Base-by-base conservation (phyloP, 2,888 invertebrate genomes). In the Ophion ventricosus region DNA sequence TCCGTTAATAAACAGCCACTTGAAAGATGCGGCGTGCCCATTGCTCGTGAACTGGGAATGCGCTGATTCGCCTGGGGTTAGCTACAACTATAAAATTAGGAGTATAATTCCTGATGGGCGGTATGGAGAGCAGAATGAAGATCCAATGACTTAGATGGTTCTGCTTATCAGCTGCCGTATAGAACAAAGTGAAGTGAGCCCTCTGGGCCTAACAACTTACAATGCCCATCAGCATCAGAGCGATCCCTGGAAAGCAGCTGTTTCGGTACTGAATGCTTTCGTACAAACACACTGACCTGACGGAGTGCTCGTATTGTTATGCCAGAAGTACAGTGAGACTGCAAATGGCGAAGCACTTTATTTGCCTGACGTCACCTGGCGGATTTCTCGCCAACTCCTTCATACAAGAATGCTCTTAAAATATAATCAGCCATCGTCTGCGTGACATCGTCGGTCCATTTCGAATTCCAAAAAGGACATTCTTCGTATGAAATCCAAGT, bases 341-440 rank as follows among this genome's bases (percentile, higher is more conserved):
- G 72, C 77, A 74, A 80, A 84, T 56, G 80, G 73, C 73, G 61
- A 77, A 80, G 77, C 83, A 80, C 80, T 80, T 84, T 84, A 84
- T 84, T 84, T 77, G 76, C 80, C 67, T 56, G 80, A 61, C 63
- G n/a, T n/a, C n/a, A n/a, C n/a, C n/a, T n/a, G n/a, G n/a, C n/a
- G n/a, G n/a, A n/a, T n/a, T n/a, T n/a, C n/a, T n/a, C n/a, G n/a
- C n/a, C n/a, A n/a, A n/a, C n/a, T n/a, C n/a, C n/a, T n/a, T n/a
- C n/a, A n/a, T n/a, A n/a, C n/a, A n/a, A n/a, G n/a, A n/a, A n/a
- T n/a, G n/a, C n/a, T n/a, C n/a, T n/a, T n/a, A n/a, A n/a, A n/a
- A n/a, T n/a, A n/a, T n/a, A n/a, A n/a, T n/a, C n/a, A n/a, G n/a
- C n/a, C n/a, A n/a, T n/a, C n/a, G n/a, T n/a, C n/a, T n/a, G n/a